Conservation (phyloP, 2,888 invertebrate genomes). For the Diplolepis rosae region DNA sequence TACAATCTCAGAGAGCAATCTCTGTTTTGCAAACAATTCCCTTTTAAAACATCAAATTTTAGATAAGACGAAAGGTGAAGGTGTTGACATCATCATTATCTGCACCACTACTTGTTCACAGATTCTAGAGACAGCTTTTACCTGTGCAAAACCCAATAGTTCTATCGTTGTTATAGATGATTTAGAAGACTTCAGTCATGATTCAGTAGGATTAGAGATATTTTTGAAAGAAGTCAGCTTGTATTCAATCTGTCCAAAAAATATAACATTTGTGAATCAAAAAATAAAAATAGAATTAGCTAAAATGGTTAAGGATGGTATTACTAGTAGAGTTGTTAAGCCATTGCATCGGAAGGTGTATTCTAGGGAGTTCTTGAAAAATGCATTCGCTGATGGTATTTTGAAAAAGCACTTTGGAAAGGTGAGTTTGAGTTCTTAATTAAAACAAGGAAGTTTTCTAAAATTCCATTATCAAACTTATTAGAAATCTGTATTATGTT, state of each 20-base stretch:
- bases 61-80: slow-evolving; percentile 75
- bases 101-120: slow-evolving; percentile 69
- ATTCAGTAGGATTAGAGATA: slow-evolving; percentile 70
- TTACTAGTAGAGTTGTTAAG: slow-evolving; percentile 80
- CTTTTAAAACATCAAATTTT: slow-evolving; percentile 90
- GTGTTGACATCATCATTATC: slow-evolving; percentile 83
- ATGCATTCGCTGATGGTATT: slow-evolving; percentile 80
- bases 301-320: slow-evolving; percentile 78
- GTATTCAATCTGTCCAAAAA: slow-evolving; percentile 71
- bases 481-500: slow-evolving; percentile 6
- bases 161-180: slow-evolving; percentile 75
- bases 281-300: slow-evolving; percentile 77
- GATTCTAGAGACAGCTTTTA: slow-evolving; percentile 75
- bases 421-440: slow-evolving; percentile 65
- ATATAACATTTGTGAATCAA: slow-evolving; percentile 67
- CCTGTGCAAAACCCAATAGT: slow-evolving; percentile 72
- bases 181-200: slow-evolving; percentile 73
- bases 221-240: slow-evolving; percentile 46
- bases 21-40: slow-evolving; percentile 65
- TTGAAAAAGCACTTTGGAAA: slow-evolving; percentile 88
- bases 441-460: not conserved
- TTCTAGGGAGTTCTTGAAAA: slow-evolving; percentile 79
- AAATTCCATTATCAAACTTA: not conserved
- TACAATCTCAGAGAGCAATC: slow-evolving; percentile 76
- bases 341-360: slow-evolving; percentile 82